phyloP scores from a whole-genome alignment of 2,888 invertebrate genomes.

The Drosophila atroscutellata region DNA sequence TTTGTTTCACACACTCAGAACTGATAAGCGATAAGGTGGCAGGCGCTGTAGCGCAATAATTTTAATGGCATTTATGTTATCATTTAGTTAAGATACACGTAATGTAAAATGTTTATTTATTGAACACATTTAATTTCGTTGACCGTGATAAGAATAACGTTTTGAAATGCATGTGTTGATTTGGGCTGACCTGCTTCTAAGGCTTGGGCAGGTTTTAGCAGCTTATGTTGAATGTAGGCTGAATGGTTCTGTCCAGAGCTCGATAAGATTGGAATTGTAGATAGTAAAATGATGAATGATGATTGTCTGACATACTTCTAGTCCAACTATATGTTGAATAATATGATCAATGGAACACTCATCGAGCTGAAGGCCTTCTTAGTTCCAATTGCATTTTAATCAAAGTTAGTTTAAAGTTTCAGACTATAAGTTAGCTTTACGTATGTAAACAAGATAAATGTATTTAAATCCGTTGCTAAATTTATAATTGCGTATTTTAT shows the following conservation, averaged over 20 bases:
- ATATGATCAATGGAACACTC: background rate
- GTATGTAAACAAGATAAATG: background rate
- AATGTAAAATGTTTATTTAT: constrained; percentile 20
- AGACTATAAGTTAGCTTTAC: background rate
- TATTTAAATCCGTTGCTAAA: background rate
- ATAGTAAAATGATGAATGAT: constrained; percentile 35
- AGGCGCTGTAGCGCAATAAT: constrained; percentile 29
- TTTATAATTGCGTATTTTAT: constrained; percentile 2
- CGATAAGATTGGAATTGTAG: constrained; percentile 7
- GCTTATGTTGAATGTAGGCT: constrained; percentile 14
- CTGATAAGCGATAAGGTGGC: constrained; percentile 41
- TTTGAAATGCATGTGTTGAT: constrained; percentile 8
- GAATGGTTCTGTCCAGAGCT: background rate
- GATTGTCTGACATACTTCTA: constrained; percentile 1
- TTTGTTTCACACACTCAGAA: constrained; percentile 21
- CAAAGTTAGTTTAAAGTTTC: background rate
- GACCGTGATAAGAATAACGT: constrained; percentile 27
- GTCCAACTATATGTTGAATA: background rate
- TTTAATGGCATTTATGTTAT: constrained; percentile 21
- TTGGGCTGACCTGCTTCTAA: constrained; percentile 34
- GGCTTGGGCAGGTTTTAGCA: background rate
- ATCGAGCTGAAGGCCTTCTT: background rate
- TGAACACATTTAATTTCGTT: constrained; percentile 9
- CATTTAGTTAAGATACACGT: constrained; percentile 44
- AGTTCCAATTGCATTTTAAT: background rate